These are phyloP conservation scores for Hololepta plana DNA, from an alignment of 2,888 invertebrate species.

Conservation along the genomic window DNA sequence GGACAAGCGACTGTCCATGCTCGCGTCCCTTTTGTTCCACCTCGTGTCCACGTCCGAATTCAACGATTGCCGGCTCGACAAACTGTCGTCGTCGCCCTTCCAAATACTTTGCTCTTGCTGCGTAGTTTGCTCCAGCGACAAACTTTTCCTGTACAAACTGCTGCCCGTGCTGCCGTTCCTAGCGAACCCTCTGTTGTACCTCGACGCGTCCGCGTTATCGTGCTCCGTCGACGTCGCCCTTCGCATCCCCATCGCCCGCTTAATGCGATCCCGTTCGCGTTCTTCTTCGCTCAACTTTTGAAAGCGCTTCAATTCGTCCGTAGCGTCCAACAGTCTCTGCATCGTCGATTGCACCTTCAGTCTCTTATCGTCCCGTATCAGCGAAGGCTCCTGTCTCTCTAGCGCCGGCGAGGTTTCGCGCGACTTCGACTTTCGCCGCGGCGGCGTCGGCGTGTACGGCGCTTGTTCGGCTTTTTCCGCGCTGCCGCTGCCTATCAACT, in stretches of 20 bases:
- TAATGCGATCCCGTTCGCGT: constrained; percentile 29
- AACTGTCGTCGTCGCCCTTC: constrained; percentile 67
- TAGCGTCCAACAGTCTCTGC: constrained; percentile 47
- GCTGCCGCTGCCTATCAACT: constrained; percentile 33
- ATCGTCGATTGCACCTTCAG: constrained; percentile 29
- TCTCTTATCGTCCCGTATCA: constrained; percentile 22
- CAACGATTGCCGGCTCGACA: constrained; percentile 63
- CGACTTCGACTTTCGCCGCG: constrained; percentile 51
- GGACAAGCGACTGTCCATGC: constrained; percentile 67
- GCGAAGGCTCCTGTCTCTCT: constrained; percentile 30
- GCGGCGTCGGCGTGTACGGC: constrained; percentile 48
- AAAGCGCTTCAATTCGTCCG: constrained; percentile 39
- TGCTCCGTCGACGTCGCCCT: constrained; percentile 45
- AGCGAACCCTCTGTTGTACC: constrained; percentile 12
- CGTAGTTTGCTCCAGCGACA: constrained; percentile 51
- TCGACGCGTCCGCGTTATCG: constrained; percentile 27
- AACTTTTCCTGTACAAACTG: constrained; percentile 46
- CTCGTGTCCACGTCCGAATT: constrained; percentile 35
- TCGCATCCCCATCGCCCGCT: constrained; percentile 22
- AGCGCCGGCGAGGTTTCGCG: constrained; percentile 49
- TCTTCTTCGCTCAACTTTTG: constrained; percentile 34
- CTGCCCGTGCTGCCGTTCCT: constrained; percentile 17
- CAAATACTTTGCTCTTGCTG: constrained; percentile 51
- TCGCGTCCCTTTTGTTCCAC: constrained; percentile 48
- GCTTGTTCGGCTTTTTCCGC: constrained; percentile 27